A percentile compares a stretch with the other conserved stretches of the same genome.
These are phyloP conservation scores for Pygocentrus nattereri DNA, from an alignment of 2,797 vertebrate species.

Conservation along the genomic window DNA sequence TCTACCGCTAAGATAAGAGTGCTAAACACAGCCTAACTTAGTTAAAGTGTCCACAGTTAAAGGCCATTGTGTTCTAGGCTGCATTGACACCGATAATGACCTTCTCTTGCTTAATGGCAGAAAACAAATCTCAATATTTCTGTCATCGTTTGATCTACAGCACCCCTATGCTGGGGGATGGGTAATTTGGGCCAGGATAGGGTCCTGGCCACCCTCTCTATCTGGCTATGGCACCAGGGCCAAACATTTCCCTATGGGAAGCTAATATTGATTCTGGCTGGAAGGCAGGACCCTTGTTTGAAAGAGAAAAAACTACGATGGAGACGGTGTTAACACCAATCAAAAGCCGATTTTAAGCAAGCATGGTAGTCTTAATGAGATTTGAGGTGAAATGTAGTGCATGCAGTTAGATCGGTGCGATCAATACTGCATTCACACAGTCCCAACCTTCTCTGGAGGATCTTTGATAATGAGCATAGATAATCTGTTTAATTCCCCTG, in stretches of 20 bases:
- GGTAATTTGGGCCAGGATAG: background rate
- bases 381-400: constrained; percentile 76
- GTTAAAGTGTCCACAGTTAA: no score
- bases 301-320: constrained; percentile 74
- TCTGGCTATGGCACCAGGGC: constrained; percentile 61
- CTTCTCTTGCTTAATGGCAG: no score
- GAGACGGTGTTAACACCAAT: constrained; percentile 74
- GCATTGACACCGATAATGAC: no score
- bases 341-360: constrained; percentile 75
- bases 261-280: constrained; percentile 73
- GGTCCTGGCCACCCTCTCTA: constrained; percentile 38
- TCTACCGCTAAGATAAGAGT: no score
- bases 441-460: constrained; percentile 68
- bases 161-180: background rate
- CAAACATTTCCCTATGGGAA: constrained; percentile 60
- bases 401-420: constrained; percentile 64
- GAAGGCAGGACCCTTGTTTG: constrained; percentile 71
- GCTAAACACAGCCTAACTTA: no score
- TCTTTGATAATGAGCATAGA: constrained; percentile 79
- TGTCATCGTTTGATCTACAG: background rate
- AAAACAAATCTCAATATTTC: no score
- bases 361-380: constrained; percentile 76
- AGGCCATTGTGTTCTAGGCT: no score
- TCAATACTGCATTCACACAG: constrained; percentile 70
- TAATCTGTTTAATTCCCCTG: constrained; percentile 73